A percentile compares a stretch with the other conserved stretches of the same genome.
phyloP scores from a whole-genome alignment of 2,797 vertebrate species.

The Lepilemur septentrionalis region DNA sequence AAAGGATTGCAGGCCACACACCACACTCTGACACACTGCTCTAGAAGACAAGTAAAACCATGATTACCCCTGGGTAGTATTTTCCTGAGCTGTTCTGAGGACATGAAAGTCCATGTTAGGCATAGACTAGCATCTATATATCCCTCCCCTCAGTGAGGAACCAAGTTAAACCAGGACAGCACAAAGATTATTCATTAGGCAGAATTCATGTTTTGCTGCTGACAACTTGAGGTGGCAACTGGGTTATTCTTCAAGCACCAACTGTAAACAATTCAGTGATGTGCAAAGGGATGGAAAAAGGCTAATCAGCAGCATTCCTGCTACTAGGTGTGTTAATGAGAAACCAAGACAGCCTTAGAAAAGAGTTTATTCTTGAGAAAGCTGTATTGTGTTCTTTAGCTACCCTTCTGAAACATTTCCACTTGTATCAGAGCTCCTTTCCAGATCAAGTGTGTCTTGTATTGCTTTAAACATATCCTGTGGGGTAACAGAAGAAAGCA shows the following conservation, averaged over 20 bases:
- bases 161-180: conserved; percentile 6
- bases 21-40: neutral
- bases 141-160: neutral
- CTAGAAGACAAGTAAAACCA: neutral
- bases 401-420: conserved; percentile 32
- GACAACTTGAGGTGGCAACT: neutral
- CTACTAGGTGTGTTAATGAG: conserved; percentile 51
- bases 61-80: neutral
- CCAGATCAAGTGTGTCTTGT: neutral
- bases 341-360: conserved; percentile 16
- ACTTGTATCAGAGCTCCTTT: neutral
- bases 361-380: conserved; percentile 15
- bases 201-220: neutral
- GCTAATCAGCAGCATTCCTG: conserved; percentile 7
- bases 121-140: neutral
- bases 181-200: conserved; percentile 29
- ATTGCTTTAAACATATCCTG: neutral
- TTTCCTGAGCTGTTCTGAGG: conserved; percentile 30
- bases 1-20: neutral
- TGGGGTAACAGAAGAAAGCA: neutral
- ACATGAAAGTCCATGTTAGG: neutral
- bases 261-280: conserved; percentile 54
- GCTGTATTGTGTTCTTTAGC: neutral
- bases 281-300: conserved; percentile 14
- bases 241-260: conserved; percentile 36